Percentiles rank a stretch among this genome's conserved stretches.
phyloP scores from a whole-genome alignment of 2,113 vertebrate genomes.

The Osmerus mordax region DNA sequence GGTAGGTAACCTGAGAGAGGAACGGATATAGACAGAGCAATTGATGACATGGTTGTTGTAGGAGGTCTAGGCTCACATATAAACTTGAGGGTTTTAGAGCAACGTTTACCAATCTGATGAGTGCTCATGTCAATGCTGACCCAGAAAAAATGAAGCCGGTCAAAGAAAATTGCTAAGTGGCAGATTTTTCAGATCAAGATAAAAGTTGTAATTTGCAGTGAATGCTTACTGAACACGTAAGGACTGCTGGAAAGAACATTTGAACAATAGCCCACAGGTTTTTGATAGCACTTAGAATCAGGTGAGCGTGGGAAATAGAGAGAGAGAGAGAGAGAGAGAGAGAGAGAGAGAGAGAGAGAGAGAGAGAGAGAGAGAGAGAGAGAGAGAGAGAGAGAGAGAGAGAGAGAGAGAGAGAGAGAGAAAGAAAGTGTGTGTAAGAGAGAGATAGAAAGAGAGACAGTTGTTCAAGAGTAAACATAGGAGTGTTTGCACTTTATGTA shows the following conservation, averaged over 20 bases:
- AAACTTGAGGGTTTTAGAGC: too few species aligned
- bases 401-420: background rate
- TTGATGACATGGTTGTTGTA: constrained; percentile 45
- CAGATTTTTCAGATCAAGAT: too few species aligned
- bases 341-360: background rate
- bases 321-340: background rate
- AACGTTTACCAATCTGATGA: too few species aligned
- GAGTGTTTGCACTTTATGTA: constrained; percentile 31
- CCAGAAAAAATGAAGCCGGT: too few species aligned
- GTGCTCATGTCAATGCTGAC: too few species aligned
- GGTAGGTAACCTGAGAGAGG: constrained; percentile 48
- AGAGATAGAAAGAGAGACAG: background rate
- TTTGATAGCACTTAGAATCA: too few species aligned
- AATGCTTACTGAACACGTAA: too few species aligned
- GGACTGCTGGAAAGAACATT: too few species aligned
- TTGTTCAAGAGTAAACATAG: constrained; percentile 10
- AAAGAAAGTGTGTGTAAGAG: background rate
- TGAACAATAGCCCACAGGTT: too few species aligned
- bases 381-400: background rate
- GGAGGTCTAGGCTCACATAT: background rate
- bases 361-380: background rate
- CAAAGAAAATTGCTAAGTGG: too few species aligned
- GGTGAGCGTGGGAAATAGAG: background rate
- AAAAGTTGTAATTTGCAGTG: too few species aligned
- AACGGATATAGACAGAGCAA: constrained; percentile 48